Evolutionary conservation across 1,140 invertebrate genomes (phyloP).

Genomic region (Caenorhabditis briggsae): DNA sequence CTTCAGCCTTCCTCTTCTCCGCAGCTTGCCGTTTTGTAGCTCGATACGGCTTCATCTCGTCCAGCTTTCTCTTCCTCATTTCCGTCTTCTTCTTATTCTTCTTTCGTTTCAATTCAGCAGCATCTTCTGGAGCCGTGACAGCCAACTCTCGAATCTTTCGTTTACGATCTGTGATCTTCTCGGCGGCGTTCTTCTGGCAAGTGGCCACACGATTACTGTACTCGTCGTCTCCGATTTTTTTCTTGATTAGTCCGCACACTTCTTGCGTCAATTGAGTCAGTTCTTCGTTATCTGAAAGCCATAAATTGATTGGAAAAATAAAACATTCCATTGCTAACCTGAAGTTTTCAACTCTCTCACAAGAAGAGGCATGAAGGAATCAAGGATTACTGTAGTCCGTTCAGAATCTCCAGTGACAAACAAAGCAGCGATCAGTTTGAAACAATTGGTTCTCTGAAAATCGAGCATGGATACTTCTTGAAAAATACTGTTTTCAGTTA

Average conservation of each 20-base stretch:
- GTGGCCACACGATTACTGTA: conserved; percentile 53
- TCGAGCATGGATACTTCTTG: not conserved
- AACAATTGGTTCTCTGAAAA: conserved; percentile 62
- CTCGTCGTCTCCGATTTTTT: conserved; percentile 57
- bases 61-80: conserved; percentile 62
- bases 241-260: conserved; percentile 63
- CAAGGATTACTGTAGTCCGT: conserved; percentile 24
- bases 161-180: conserved; percentile 57
- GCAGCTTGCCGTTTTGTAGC: conserved; percentile 35
- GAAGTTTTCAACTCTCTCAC: conserved; percentile 62
- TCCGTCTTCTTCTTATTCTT: conserved; percentile 61
- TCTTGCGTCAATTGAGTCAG: conserved; percentile 61
- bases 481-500: not conserved
- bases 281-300: conserved; percentile 64
- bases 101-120: conserved; percentile 58
- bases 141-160: conserved; percentile 62
- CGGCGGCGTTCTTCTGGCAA: conserved; percentile 55
- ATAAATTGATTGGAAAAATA: not conserved
- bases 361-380: conserved; percentile 58
- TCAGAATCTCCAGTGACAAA: conserved; percentile 44
- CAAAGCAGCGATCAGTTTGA: conserved; percentile 64
- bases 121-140: conserved; percentile 53
- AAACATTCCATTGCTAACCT: not conserved
- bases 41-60: conserved; percentile 62
- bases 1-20: conserved; percentile 54